These are phyloP conservation scores for Batillaria attramentaria DNA, from an alignment of 1,140 invertebrate species.

Conservation along the genomic window DNA sequence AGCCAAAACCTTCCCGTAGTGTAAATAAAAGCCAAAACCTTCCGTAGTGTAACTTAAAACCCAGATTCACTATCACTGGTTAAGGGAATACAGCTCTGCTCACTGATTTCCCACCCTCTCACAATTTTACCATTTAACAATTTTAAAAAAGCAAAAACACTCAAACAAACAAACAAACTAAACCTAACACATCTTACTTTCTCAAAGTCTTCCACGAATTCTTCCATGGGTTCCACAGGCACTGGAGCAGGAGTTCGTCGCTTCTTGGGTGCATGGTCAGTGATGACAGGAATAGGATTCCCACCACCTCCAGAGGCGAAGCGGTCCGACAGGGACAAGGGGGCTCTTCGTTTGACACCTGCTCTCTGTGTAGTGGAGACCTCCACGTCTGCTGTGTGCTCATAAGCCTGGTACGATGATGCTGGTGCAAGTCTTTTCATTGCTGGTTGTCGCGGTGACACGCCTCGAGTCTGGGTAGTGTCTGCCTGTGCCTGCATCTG, in stretches of 20 bases:
- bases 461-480: slow-evolving; percentile 1
- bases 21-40: no score
- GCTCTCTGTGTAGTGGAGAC: background rate
- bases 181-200: no score
- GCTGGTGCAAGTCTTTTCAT: slow-evolving; percentile 25
- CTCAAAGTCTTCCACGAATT: slow-evolving; percentile 9
- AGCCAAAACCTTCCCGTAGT: no score
- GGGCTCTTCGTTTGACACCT: slow-evolving; percentile 26
- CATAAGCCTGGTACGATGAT: background rate
- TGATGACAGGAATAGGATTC: slow-evolving; percentile 29
- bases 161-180: background rate
- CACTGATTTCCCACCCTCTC: no score
- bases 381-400: slow-evolving; percentile 18
- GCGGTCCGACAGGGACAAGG: slow-evolving; percentile 22
- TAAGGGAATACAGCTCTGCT: no score
- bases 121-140: no score
- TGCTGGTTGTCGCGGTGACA: background rate
- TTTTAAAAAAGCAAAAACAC: no score
- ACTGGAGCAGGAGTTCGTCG: background rate
- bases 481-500: background rate
- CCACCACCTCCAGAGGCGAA: slow-evolving; percentile 21
- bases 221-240: background rate
- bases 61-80: no score
- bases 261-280: slow-evolving; percentile 24
- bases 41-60: no score